These are phyloP conservation scores for Philonicus albiceps DNA, from an alignment of 2,888 invertebrate species.

Conservation along the genomic window DNA sequence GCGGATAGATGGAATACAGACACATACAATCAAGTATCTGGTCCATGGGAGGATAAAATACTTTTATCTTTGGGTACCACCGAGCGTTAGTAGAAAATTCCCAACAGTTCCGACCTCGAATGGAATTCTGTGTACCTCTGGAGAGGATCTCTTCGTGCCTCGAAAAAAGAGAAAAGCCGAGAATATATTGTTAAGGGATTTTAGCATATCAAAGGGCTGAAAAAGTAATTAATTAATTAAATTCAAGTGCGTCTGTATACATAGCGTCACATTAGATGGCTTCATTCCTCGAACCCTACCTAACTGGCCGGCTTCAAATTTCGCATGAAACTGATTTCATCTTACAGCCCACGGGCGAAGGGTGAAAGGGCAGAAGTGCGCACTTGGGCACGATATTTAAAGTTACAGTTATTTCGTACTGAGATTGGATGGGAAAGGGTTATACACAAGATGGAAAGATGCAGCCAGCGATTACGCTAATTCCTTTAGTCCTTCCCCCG, in stretches of 20 bases:
- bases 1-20: background rate
- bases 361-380: background rate
- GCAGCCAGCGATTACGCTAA: slow-evolving; percentile 18
- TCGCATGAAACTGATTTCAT: slow-evolving; percentile 16
- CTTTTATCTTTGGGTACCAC: slow-evolving; percentile 17
- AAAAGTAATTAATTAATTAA: slow-evolving; percentile 48
- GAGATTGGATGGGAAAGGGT: background rate
- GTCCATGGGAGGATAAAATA: background rate
- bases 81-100: slow-evolving; percentile 30
- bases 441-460: background rate
- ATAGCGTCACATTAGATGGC: background rate
- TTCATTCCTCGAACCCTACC: background rate
- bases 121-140: slow-evolving; percentile 34
- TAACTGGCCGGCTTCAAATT: background rate
- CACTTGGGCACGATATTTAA: background rate
- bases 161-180: slow-evolving; percentile 31
- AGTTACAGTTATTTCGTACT: background rate
- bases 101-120: slow-evolving; percentile 17
- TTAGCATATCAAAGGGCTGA: slow-evolving; percentile 48
- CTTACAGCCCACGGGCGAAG: background rate
- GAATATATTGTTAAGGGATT: slow-evolving; percentile 45
- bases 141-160: slow-evolving; percentile 34
- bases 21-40: background rate
- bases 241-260: slow-evolving; percentile 43
- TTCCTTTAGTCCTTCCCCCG: background rate